Evolutionary conservation across 2,797 vertebrate species (phyloP), one percentile per base, ranked within the genome.

Genomic region (Rhynchonycteris naso): DNA sequence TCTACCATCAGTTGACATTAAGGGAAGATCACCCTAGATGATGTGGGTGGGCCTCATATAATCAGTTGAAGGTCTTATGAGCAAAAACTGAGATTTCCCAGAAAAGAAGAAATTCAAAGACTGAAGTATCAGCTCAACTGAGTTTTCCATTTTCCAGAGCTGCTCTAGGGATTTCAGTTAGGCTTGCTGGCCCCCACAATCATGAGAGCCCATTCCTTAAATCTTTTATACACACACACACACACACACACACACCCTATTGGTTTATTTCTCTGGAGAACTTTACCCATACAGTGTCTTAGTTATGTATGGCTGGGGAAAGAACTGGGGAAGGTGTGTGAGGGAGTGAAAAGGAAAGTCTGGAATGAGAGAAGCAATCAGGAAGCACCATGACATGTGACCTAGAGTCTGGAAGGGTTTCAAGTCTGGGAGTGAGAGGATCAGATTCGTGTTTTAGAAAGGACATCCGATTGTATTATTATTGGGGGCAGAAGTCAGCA

Each of bases 401-500:
- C 38, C 68, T 4, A 24, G 65, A 35, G 52, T 80, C 18, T 52
- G 56, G 30, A 63, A 96, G 7, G 33, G 47, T 65, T 69, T 84
- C 69, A 78, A 21, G 28, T 43, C 28, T 13, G 52, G 9, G 21
- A 75, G 28, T 8, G 43, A 76, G 65, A 88, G 71, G 74, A 82
- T 63, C 50, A 63, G 63, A 76, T 63, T 83, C 74, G 28, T 19
- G n/a, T 91, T 90, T 84, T 35, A 65, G 43, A 78, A 92, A 86
- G 89, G 78, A 66, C 63, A 28, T 90, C 81, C 21, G 38, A 88
- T 94, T 83, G 7, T 28, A 52, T 52, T 87, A 69, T 63, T 79
- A 71, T 14, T 50, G 78, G 72, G 28, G 79, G 69, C 76, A 96
- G 65, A 95, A 83, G 65, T 91, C 3, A 15, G 87, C 58, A 78